Evolutionary conservation across 2,113 vertebrate species (phyloP).

Genomic region (Neogale vison): DNA sequence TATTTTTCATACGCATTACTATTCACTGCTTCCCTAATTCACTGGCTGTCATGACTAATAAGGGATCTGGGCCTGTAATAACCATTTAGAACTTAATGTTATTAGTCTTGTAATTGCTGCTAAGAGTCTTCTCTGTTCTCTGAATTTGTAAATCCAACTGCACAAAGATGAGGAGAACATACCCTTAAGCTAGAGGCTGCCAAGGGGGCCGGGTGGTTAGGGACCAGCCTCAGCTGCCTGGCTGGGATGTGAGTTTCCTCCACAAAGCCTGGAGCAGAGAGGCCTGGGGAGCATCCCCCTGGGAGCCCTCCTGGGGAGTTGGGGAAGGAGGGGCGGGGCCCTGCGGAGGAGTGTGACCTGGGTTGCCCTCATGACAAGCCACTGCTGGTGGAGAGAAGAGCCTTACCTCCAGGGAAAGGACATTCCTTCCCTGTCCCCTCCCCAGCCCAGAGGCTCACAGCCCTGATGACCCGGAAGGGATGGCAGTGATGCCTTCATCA

Average conservation of each 20-base stretch:
- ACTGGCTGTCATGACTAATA: slow-evolving; percentile 48
- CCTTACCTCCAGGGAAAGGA: neutral
- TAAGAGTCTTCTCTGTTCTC: slow-evolving; percentile 56
- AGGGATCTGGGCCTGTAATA: slow-evolving; percentile 1
- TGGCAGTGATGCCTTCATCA: neutral
- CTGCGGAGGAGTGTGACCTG: neutral
- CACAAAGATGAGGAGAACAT: slow-evolving; percentile 51
- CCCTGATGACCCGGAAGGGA: neutral
- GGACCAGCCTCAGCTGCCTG: neutral
- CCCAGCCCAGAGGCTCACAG: neutral
- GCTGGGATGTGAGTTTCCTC: neutral
- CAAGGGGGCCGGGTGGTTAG: neutral
- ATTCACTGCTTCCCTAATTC: neutral
- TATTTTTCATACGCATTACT: slow-evolving; percentile 54
- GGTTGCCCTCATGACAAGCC: neutral
- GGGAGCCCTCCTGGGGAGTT: neutral
- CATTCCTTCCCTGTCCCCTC: neutral
- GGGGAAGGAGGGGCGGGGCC: neutral
- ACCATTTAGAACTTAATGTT: slow-evolving; percentile 46
- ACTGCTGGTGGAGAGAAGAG: neutral
- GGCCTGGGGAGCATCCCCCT: neutral
- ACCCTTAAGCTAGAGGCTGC: neutral
- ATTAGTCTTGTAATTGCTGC: slow-evolving; percentile 13
- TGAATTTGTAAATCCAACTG: slow-evolving; percentile 29
- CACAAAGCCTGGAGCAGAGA: neutral